These are phyloP conservation scores for Aurelia coerulea DNA, from an alignment of 30 jellyfish, hydroid and myxozoan genomes.

Conservation along the genomic window DNA sequence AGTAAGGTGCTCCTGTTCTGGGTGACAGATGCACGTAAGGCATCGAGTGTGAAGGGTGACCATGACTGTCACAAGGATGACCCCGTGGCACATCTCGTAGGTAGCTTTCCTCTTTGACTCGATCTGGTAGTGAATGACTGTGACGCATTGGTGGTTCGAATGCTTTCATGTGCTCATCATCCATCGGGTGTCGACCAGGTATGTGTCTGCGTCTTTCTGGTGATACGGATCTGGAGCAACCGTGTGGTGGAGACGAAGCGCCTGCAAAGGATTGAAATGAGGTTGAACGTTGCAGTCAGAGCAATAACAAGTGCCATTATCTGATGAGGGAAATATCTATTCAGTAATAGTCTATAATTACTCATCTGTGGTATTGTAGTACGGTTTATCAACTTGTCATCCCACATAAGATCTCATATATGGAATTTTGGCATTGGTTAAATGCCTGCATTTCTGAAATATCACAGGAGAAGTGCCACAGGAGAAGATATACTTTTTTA, in stretches of 20 bases:
- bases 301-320: background rate
- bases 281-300: background rate
- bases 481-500: no score
- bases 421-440: no score
- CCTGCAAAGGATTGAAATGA: slow-evolving; percentile 3
- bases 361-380: no score
- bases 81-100: slow-evolving; percentile 58
- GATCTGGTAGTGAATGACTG: slow-evolving; percentile 55
- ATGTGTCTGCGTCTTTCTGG: slow-evolving; percentile 69
- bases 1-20: slow-evolving; percentile 65
- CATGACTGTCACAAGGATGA: slow-evolving; percentile 73
- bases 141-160: slow-evolving; percentile 66
- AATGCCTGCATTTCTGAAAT: no score
- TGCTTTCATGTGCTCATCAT: slow-evolving; percentile 57
- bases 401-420: no score
- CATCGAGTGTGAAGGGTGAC: slow-evolving; percentile 54
- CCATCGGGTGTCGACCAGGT: slow-evolving; percentile 55
- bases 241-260: slow-evolving; percentile 47
- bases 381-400: no score
- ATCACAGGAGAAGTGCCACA: no score
- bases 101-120: slow-evolving; percentile 66
- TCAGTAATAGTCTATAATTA: no score
- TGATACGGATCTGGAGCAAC: slow-evolving; percentile 62
- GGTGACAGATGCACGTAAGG: slow-evolving; percentile 76
- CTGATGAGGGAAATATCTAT: no score